A percentile compares a stretch with the other conserved stretches of the same genome.
Evolutionary conservation across 2,113 vertebrate species (phyloP).

Genomic region (Clarias magur): DNA sequence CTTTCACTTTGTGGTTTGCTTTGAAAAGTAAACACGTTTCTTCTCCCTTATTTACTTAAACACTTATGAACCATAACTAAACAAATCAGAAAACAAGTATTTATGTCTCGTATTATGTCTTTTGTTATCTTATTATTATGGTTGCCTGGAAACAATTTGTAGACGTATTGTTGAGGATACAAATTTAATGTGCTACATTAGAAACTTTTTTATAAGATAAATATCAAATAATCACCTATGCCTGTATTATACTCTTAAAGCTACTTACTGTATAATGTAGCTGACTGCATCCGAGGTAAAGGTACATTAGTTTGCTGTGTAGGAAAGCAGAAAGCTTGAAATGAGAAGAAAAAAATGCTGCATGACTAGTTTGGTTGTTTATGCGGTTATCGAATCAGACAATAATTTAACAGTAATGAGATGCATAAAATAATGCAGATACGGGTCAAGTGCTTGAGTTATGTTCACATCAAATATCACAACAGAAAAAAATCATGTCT

Average conservation of each 20-base stretch:
- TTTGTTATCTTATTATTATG: too few species aligned
- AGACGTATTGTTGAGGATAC: neutral
- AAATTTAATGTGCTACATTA: neutral
- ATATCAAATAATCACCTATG: neutral
- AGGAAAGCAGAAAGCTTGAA: slow-evolving; percentile 11
- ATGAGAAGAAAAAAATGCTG: neutral
- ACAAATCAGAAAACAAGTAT: neutral
- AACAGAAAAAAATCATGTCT: neutral
- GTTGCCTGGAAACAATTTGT: neutral
- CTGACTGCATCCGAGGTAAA: neutral
- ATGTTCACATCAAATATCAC: neutral
- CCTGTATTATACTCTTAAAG: neutral
- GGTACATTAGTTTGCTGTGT: neutral
- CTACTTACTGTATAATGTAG: too few species aligned
- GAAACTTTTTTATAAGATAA: neutral
- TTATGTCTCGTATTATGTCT: too few species aligned
- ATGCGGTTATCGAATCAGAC: neutral
- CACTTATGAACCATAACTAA: slow-evolving; percentile 43
- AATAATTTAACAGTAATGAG: neutral
- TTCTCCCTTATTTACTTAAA: neutral
- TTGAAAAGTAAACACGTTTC: neutral
- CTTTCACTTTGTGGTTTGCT: slow-evolving; percentile 4
- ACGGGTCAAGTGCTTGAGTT: neutral
- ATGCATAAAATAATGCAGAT: neutral
- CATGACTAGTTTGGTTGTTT: neutral